These are phyloP conservation scores for Eustalomyia histrio DNA, from an alignment of 2,888 invertebrate species.

Conservation along the genomic window DNA sequence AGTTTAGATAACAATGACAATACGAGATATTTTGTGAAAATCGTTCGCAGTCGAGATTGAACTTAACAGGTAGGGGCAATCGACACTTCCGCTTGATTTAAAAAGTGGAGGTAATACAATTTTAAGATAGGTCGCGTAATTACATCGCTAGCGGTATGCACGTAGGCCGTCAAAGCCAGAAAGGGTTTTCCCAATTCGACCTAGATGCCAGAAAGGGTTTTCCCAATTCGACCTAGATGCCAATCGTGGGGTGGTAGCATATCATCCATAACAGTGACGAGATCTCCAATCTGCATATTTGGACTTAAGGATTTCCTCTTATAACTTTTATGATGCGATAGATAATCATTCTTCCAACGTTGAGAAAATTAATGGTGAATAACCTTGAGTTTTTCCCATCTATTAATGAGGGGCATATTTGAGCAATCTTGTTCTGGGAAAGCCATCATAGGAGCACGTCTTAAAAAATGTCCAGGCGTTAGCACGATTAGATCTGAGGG, in stretches of 20 bases:
- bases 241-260: background rate
- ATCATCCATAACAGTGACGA: background rate
- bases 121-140: background rate
- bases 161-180: background rate
- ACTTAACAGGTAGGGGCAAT: too few relatives aligned
- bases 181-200: background rate
- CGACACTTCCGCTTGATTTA: too few relatives aligned
- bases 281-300: background rate
- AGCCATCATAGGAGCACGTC: background rate
- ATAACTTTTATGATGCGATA: background rate
- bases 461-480: background rate
- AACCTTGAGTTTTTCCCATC: constrained; percentile 1
- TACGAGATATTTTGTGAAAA: too few relatives aligned
- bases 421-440: background rate
- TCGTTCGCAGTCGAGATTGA: too few relatives aligned
- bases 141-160: background rate
- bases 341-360: background rate
- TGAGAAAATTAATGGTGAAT: constrained; percentile 7
- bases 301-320: background rate
- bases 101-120: background rate
- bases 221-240: background rate
- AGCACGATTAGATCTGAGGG: background rate
- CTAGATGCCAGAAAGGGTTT: background rate
- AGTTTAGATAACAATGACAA: too few relatives aligned
- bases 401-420: background rate